Percentiles rank a stretch among this genome's conserved stretches.
These are phyloP conservation scores for Actinemys pallida DNA, from an alignment of 2,113 vertebrate species.

Conservation along the genomic window DNA sequence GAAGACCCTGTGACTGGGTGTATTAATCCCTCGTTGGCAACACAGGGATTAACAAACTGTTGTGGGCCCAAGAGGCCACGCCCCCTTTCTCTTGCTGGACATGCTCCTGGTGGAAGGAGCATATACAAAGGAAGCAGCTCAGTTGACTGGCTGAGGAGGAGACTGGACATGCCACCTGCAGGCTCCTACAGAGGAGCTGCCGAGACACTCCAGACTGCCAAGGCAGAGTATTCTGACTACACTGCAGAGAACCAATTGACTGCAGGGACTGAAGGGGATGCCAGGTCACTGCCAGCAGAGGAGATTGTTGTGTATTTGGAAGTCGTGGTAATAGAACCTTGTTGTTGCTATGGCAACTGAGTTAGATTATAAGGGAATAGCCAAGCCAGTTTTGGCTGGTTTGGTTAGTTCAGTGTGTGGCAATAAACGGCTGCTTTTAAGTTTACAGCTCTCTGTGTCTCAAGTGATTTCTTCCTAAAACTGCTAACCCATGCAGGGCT, in stretches of 20 bases:
- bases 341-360: too few relatives aligned
- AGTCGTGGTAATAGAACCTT: too few relatives aligned
- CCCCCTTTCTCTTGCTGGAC: background rate
- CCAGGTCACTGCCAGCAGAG: background rate
- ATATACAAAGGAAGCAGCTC: background rate
- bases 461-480: too few relatives aligned
- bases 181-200: background rate
- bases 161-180: background rate
- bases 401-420: too few relatives aligned
- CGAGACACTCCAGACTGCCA: background rate
- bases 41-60: background rate
- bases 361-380: too few relatives aligned
- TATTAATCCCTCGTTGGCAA: background rate
- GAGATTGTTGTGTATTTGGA: background rate
- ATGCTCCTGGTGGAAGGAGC: background rate
- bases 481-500: too few relatives aligned
- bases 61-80: background rate
- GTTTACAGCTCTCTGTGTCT: too few relatives aligned
- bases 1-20: background rate
- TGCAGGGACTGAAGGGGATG: too few relatives aligned
- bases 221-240: background rate
- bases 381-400: too few relatives aligned
- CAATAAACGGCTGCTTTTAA: too few relatives aligned
- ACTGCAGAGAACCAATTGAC: background rate
- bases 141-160: background rate